Evolutionary conservation across 2,113 vertebrate genomes (phyloP).

Genomic region (Corythaixoides concolor): DNA sequence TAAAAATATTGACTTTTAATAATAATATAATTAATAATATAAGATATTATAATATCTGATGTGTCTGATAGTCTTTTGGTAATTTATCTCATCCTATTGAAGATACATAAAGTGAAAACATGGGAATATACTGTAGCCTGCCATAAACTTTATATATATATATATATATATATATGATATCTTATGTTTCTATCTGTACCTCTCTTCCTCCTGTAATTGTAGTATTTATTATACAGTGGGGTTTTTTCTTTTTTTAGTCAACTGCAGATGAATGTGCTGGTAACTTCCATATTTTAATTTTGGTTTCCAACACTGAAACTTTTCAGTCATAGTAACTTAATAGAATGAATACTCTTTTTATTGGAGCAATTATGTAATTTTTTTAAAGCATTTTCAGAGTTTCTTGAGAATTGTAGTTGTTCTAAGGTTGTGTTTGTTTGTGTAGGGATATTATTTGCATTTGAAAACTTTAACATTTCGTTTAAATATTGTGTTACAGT

Average conservation of each 20-base stretch:
- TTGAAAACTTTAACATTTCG: not conserved
- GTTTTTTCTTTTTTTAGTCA: not conserved
- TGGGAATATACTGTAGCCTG: fast-evolving
- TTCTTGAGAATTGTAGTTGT: not conserved
- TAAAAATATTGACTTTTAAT: not conserved
- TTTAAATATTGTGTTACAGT: constrained; percentile 65
- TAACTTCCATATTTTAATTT: not conserved
- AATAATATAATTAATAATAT: too few relatives aligned
- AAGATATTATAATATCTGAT: not conserved
- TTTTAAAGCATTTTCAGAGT: not conserved
- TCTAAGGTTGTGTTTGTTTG: not conserved
- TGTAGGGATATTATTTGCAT: not conserved
- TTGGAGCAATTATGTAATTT: not conserved
- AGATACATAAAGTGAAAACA: not conserved
- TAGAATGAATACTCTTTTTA: not conserved
- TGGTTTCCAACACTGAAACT: not conserved
- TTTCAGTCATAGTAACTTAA: not conserved
- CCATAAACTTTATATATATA: not conserved
- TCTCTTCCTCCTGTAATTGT: not conserved
- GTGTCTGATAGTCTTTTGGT: not conserved
- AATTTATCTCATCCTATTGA: not conserved
- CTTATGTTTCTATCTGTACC: not conserved
- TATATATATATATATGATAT: not conserved
- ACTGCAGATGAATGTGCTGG: not conserved
- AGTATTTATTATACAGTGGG: not conserved